phyloP scores from a whole-genome alignment of 2,797 vertebrate species.

The Propithecus deckenii region DNA sequence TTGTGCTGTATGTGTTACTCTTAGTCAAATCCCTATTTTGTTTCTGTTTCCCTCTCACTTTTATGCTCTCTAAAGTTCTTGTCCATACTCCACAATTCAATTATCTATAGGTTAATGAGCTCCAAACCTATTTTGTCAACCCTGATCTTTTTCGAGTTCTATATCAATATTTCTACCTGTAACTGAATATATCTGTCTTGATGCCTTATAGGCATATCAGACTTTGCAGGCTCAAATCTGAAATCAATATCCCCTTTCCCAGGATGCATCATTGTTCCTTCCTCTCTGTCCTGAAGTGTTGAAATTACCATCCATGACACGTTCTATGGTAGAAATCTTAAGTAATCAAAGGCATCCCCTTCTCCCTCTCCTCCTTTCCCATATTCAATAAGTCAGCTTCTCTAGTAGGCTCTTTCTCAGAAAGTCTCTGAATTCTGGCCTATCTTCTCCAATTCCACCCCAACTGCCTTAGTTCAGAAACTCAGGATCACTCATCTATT shows the following conservation, averaged over 20 bases:
- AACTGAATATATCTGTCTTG: not conserved
- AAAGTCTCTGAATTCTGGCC: not conserved
- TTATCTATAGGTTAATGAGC: not conserved
- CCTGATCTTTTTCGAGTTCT: not conserved
- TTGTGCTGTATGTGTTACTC: not conserved
- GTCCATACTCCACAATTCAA: not conserved
- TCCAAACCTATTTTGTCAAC: not conserved
- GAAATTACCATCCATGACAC: not conserved
- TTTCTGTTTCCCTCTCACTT: not conserved
- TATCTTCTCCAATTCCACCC: not conserved
- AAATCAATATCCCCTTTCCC: not conserved
- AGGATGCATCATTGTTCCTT: not conserved
- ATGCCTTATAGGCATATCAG: not conserved
- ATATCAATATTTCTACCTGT: not conserved
- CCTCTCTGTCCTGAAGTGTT: not conserved
- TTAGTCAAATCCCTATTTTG: not conserved
- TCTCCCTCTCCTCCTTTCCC: not conserved
- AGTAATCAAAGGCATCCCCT: not conserved
- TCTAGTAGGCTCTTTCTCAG: not conserved
- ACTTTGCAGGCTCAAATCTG: not conserved
- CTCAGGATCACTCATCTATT: constrained; percentile 5
- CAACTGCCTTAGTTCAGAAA: not conserved
- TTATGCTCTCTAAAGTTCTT: not conserved
- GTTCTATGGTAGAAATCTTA: not conserved
- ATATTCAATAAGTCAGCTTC: not conserved